phyloP scores from a whole-genome alignment of 2,888 invertebrate species.

The Chaetogeoica ovagalla region DNA sequence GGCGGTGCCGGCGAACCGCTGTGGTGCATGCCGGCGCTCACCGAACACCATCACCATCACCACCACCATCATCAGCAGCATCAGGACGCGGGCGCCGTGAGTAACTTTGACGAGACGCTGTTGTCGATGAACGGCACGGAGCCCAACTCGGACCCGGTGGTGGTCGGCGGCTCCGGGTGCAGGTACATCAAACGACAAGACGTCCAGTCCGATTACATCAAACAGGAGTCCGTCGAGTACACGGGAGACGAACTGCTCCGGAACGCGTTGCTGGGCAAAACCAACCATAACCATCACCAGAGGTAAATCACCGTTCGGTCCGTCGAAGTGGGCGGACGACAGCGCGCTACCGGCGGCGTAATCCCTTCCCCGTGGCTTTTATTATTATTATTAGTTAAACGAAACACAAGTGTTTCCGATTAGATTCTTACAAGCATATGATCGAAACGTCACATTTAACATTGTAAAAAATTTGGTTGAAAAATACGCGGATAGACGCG shows the following conservation, averaged over 20 bases:
- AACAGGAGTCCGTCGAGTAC: conserved; percentile 41
- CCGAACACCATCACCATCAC: conserved; percentile 29
- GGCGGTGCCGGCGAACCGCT: conserved; percentile 57
- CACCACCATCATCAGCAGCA: conserved; percentile 13
- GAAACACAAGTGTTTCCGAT: no score
- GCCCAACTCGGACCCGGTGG: background rate
- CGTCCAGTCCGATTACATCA: conserved; percentile 28
- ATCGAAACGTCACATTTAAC: no score
- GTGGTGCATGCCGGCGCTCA: conserved; percentile 54
- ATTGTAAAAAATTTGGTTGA: no score
- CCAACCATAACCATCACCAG: conserved; percentile 55
- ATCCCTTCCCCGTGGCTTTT: no score
- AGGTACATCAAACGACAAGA: conserved; percentile 35
- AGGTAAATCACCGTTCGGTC: conserved; percentile 2
- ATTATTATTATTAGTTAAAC: no score
- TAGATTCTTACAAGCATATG: no score
- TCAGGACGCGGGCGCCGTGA: conserved; percentile 39
- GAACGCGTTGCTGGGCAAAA: conserved; percentile 82
- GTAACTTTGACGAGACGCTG: conserved; percentile 43
- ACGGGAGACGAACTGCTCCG: conserved; percentile 75
- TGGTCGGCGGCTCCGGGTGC: background rate
- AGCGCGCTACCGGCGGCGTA: no score
- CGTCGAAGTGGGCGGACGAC: no score
- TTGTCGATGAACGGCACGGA: conserved; percentile 42
- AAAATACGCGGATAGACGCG: no score